These are phyloP conservation scores for Tenrec ecaudatus DNA, from an alignment of 2,113 vertebrate genomes.

Conservation along the genomic window DNA sequence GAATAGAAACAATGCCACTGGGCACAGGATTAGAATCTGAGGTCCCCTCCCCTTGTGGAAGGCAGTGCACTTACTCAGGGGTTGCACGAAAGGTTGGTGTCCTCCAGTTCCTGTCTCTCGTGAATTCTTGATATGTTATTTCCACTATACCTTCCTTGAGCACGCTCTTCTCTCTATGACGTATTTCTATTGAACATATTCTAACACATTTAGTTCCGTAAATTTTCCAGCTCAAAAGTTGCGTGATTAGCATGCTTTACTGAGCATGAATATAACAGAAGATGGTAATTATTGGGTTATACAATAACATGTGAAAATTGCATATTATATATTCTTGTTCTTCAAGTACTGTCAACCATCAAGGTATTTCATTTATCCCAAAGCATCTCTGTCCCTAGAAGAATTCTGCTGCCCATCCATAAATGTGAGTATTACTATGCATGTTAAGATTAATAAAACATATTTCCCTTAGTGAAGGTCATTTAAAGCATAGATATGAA, in stretches of 20 bases:
- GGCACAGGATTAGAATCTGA: neutral
- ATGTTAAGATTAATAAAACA: neutral
- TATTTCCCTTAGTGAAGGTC: neutral
- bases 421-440: neutral
- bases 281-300: neutral
- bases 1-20: neutral
- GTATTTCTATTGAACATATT: neutral
- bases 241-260: neutral
- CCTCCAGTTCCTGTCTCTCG: neutral
- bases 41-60: neutral
- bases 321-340: neutral
- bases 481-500: neutral
- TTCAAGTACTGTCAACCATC: neutral
- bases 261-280: neutral
- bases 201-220: slow-evolving; percentile 2
- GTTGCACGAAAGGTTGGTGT: too few species aligned
- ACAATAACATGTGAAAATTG: neutral
- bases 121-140: neutral
- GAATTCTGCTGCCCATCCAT: neutral
- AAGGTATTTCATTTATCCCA: slow-evolving; percentile 34
- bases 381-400: neutral
- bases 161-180: neutral
- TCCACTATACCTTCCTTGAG: neutral
- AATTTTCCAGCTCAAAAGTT: neutral
- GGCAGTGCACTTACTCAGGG: too few species aligned